Evolutionary conservation across 2,797 vertebrate genomes (phyloP), one percentile per base, ranked within the genome.

Genomic region (Cottoperca gobio): DNA sequence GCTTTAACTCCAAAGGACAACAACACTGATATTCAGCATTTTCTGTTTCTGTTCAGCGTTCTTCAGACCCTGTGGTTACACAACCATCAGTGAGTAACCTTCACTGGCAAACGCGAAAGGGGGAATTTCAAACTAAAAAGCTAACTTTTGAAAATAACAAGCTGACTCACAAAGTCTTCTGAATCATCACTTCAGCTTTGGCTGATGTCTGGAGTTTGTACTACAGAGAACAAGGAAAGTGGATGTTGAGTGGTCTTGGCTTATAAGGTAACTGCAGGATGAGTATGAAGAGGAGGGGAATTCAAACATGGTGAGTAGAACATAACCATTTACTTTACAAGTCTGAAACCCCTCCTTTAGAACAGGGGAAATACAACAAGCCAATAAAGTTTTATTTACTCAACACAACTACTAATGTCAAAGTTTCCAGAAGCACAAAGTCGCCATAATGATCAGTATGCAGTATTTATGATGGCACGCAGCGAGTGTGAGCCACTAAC

Each of bases 1-100:
- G n/a, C 43, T 73, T 76, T 72, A 54, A 67, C 46, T 59, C 17
- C 57, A 66, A 68, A 78, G 67, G 79, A 76, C 52, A 80, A 52
- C 67, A 35, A 26, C 39, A 45, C 26, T 23, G 45, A 77, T 61
- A 75, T 70, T 76, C 60, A 52, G 46, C 45, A 64, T 66, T 65
- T 69, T 61, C 48, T 53, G 64, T 60, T 54, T 5, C 2, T 24
- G 43, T 37, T 66, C 62, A 59, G 39, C 40, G 62, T 64, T 72
- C 73, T 65, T 70, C 37, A 63, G 37, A 48, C 37, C 59, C 21
- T 24, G 26, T 60, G 37, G 59, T 68, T 78, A 66, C 6, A 14
- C 58, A 75, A 48, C 43, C 42, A 17, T 50, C 48, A 57, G 37
- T 5, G 45, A 55, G 33, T 37, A 26, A 35, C n/a, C 40, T 14